Evolutionary conservation across 2,797 vertebrate species (phyloP), one percentile per base, ranked within the genome.

Genomic region (Sandelia bainsii): DNA sequence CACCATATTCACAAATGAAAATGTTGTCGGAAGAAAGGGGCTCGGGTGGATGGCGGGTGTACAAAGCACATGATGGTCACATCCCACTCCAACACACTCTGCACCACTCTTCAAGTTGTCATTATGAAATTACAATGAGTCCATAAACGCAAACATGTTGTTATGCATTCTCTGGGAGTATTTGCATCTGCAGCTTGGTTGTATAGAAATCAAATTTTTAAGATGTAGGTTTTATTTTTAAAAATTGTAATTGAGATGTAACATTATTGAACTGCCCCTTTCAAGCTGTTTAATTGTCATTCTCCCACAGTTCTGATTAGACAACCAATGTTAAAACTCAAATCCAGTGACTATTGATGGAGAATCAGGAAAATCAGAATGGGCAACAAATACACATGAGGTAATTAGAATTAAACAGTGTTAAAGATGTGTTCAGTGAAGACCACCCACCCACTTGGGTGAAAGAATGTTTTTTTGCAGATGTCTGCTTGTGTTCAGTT

Each of bases 401-500:
- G 22, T 67, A 32, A 75, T 63, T 39, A 70, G 52, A 51, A 49
- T 62, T 77, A 62, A 69, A 40, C 19, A 40, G 42, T 13, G 23
- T 45, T 73, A 42, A 64, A 77, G 51, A 82, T 56, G 50, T 44
- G 56, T 25, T 79, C 34, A 67, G 59, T n/a, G n/a, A 46, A 61
- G 62, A 52, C 52, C 75, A 63, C 37, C 29, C 27, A 34, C 44
- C 57, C 39, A 12, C 29, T 34, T 34, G 37, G 25, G 45, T 50
- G 32, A 54, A 51, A 60, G 37, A 49, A 48, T n/a, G 39, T 1
- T 45, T 72, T 78, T 75, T 54, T 67, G 69, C 65, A 1, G 6
- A 78, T 1, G 58, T 53, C 59, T 62, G 53, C 66, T 69, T 57
- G 63, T 67, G 48, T 80, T 80, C 51, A 80, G 68, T 77, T 65